Percentiles rank a stretch among this genome's conserved stretches.
These are phyloP conservation scores for Bos indicus DNA, from an alignment of 2,113 vertebrate genomes.

Conservation along the genomic window DNA sequence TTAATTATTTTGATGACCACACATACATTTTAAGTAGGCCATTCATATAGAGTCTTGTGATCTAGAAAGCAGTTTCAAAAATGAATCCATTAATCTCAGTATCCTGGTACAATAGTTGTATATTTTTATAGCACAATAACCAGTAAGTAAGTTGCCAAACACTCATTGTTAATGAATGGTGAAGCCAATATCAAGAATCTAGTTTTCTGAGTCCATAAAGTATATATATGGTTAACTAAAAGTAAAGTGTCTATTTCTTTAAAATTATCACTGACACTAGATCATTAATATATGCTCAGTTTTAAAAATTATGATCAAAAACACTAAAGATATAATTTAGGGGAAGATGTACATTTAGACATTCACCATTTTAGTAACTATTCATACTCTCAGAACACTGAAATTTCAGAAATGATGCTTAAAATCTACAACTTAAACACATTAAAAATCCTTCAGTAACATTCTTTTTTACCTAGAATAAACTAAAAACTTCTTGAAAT, in stretches of 20 bases:
- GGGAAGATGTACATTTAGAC: not conserved
- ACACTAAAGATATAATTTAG: not conserved
- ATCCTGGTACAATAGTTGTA: not conserved
- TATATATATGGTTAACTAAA: not conserved
- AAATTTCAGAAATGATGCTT: not conserved
- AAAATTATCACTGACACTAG: not conserved
- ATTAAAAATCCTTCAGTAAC: not conserved
- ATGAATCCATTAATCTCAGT: not conserved
- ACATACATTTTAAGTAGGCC: not conserved
- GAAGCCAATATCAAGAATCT: not conserved
- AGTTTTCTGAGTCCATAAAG: not conserved
- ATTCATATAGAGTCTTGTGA: not conserved
- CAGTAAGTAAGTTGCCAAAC: not conserved
- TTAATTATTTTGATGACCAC: not conserved
- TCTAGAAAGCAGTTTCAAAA: not conserved
- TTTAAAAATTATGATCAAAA: not conserved
- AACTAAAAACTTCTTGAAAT: not conserved
- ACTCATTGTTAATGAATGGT: not conserved
- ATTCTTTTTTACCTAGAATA: not conserved
- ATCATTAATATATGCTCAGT: not conserved
- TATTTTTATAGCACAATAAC: not conserved
- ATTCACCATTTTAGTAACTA: not conserved
- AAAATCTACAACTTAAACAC: not conserved
- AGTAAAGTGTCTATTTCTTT: not conserved
- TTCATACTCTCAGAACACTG: not conserved